Base-by-base conservation (phyloP, 2,888 invertebrate species). In the Xanthia icteritia region DNA sequence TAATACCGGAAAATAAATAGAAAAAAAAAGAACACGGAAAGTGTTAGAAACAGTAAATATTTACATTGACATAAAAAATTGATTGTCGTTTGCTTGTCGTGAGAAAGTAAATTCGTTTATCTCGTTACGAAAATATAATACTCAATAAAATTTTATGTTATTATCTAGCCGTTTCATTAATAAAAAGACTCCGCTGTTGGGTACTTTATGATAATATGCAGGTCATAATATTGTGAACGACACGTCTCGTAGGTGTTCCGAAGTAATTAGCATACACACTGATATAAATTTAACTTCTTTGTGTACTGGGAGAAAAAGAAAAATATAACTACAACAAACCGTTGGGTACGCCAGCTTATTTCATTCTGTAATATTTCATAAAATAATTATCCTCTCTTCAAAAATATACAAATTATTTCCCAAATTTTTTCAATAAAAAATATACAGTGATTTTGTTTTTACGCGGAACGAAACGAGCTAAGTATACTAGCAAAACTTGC, bases 91-190 rank as follows among this genome's bases (percentile, higher is more conserved):
- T 81, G 75, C 68, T 73, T 77, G 63, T 81, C 68, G 81, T 81
- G 78, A 83, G 86, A 88, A 81, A 80, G 79, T 78, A 76, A 74
- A 81, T 81, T 83, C 79, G 63, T 78, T 82, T 76, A 85, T 78
- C 48, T 77, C 69, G 64, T 81, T 68, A 78, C 77, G 63, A 79
- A 81, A 80, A 81, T 81, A 86, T 79, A 85, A 76, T 83, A 76
- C 71, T 76, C 54, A 77, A 76, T 89, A 83, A 86, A 87, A 84
- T 80, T 79, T 82, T 85, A 89, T 84, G 75, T 84, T 89, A 82
- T 79, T 79, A 81, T 80, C 79, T 81, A 84, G 54, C 45, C 56
- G 72, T 84, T 84, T 71, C 76, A 85, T 82, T 85, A 82, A 82
- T 84, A 81, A 82, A 86, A 82, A 78, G 36, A 69, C 36, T 82